Base-by-base conservation (phyloP, 2,797 vertebrate species). In the Strix occidentalis region DNA sequence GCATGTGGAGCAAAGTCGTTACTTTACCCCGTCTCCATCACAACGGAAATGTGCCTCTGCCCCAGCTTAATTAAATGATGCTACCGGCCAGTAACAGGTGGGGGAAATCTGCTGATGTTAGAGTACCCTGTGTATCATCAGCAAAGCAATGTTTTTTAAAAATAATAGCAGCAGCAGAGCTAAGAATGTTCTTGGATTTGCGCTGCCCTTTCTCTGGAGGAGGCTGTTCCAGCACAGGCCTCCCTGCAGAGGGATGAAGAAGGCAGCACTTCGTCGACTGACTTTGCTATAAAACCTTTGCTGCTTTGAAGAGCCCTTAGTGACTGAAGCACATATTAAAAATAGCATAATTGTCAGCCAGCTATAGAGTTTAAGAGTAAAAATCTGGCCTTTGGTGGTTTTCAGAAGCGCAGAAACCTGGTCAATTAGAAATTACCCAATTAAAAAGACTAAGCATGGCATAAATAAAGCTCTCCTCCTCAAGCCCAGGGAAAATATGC, bases 1-100 rank as follows among this genome's bases (percentile, higher is more conserved):
- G 25, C 1, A 16, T 6, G 29, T 2, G 68, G 57, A 33, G 18
- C 4, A 53, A 69, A 16, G 28, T 26, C 4, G 24, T 13, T 51
- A 2, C 21, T 50, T 16, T 10, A 9, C 5, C 65, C 58, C 10
- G 1, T 31, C 53, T 54, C 53, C 65, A 2, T 45, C 17, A 8
- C 39, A 13, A 45, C 37, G 39, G 17, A 33, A 12, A 25, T 0
- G 0, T 2, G 2, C 16, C 28, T 43, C 21, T 69, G 56, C 31
- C 70, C 43, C 14, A 4, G 45, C 48, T 31, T 28, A 16, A 17
- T 23, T 46, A 16, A 58, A 9, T 7, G 33, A 2, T 2, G 5
- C 45, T 60, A 18, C 43, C 8, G 43, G 43, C 16, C 43, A 5
- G 10, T 13, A 28, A 45, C 0, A 21, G 53, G 21, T 29, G 61